A percentile compares a stretch with the other conserved stretches of the same genome.
Conservation (phyloP, 2,797 vertebrate species). For the Eulemur coronatus region DNA sequence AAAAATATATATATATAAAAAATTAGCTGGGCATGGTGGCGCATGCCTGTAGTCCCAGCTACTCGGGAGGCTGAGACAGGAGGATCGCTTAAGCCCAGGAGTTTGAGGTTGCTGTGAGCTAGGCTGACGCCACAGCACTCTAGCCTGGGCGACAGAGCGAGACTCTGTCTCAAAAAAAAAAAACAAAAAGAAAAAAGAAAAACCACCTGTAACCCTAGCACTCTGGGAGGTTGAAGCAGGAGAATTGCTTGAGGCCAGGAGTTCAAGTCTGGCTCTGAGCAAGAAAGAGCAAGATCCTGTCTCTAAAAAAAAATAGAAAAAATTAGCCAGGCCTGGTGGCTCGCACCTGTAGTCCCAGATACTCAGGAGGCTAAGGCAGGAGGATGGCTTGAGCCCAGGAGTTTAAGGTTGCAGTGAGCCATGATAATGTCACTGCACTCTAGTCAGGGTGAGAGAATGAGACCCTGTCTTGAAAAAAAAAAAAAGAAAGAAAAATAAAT, state of each 20-base stretch:
- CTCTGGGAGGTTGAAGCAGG: not conserved
- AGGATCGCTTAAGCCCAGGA: too few relatives aligned
- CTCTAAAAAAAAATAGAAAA: not conserved
- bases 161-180: too few relatives aligned
- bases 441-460: not conserved
- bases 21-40: too few relatives aligned
- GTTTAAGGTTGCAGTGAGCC: not conserved
- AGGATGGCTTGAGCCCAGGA: not conserved
- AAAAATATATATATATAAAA: too few relatives aligned
- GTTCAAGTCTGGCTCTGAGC: too few relatives aligned
- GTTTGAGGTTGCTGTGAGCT: too few relatives aligned
- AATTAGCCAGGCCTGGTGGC: not conserved
- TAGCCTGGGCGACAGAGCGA: too few relatives aligned
- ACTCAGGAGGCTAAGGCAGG: not conserved
- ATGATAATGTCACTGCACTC: not conserved
- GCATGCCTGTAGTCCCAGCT: too few relatives aligned
- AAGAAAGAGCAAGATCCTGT: not conserved
- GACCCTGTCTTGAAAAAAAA: not conserved
- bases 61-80: too few relatives aligned
- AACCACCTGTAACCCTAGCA: not conserved
- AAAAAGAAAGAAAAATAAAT: not conserved
- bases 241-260: not conserved
- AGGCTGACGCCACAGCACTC: too few relatives aligned
- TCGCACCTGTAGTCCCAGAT: not conserved
- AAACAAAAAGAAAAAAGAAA: not conserved